Conservation (phyloP, 2,113 vertebrate genomes). For the Felis catus region F.catus_Fca126_mat1.0 CM031424.1:19085501-19086000, state of each 20-base stretch:
- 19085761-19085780: background rate
- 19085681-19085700: background rate
- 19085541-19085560: background rate
- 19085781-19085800: background rate
- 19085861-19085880: background rate
- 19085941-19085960: background rate
- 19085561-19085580: background rate
- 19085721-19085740: background rate
- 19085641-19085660: background rate
- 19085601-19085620: background rate
- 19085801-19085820: background rate
- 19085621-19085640: constrained; percentile 13
- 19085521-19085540: background rate
- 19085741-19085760: background rate
- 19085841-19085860: background rate
- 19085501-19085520: constrained; percentile 31
- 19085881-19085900: background rate
- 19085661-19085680: constrained; percentile 46
- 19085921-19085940: background rate
- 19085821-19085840: background rate
- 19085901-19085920: background rate
- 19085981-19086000: background rate
- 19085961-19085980: constrained; percentile 45
- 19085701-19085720: background rate
- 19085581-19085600: background rate